A percentile compares a stretch with the other conserved stretches of the same genome.
These are phyloP conservation scores for Apamea crenata DNA, from an alignment of 2,888 invertebrate genomes.

Conservation along the genomic window DNA sequence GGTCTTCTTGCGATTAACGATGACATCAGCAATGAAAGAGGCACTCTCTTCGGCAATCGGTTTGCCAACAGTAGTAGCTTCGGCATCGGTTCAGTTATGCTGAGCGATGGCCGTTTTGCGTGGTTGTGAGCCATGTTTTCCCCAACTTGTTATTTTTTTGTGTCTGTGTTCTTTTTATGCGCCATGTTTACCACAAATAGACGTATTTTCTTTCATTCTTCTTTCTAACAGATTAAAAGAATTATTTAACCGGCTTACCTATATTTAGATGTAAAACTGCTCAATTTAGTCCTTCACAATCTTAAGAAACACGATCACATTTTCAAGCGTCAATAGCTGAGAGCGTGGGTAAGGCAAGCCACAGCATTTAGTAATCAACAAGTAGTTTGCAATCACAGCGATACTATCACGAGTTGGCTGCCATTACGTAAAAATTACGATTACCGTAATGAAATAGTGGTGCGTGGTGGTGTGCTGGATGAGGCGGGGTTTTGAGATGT, in stretches of 20 bases:
- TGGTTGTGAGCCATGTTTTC: too few relatives aligned
- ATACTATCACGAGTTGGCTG: slow-evolving; percentile 80
- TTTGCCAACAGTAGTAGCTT: neutral
- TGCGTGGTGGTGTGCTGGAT: slow-evolving; percentile 66
- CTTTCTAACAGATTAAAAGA: neutral
- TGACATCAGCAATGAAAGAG: neutral
- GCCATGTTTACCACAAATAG: too few relatives aligned
- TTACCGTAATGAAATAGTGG: slow-evolving; percentile 89
- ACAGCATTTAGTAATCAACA: slow-evolving; percentile 83
- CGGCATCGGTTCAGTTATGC: too few relatives aligned
- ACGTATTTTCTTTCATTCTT: too few relatives aligned
- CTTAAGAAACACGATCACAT: slow-evolving; percentile 64
- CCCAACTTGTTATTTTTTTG: too few relatives aligned
- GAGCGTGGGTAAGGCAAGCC: slow-evolving; percentile 83
- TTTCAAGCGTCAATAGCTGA: slow-evolving; percentile 62
- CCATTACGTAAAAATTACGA: slow-evolving; percentile 90
- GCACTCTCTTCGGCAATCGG: neutral
- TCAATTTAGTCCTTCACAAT: slow-evolving; percentile 41
- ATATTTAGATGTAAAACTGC: slow-evolving; percentile 17
- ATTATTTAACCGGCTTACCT: neutral
- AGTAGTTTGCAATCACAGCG: slow-evolving; percentile 82
- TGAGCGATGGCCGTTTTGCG: too few relatives aligned
- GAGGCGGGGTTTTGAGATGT: slow-evolving; percentile 56
- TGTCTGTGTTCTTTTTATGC: too few relatives aligned
- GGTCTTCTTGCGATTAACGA: neutral